phyloP scores from a whole-genome alignment of 2,797 vertebrate species.

The Eulemur rubriventer region DNA sequence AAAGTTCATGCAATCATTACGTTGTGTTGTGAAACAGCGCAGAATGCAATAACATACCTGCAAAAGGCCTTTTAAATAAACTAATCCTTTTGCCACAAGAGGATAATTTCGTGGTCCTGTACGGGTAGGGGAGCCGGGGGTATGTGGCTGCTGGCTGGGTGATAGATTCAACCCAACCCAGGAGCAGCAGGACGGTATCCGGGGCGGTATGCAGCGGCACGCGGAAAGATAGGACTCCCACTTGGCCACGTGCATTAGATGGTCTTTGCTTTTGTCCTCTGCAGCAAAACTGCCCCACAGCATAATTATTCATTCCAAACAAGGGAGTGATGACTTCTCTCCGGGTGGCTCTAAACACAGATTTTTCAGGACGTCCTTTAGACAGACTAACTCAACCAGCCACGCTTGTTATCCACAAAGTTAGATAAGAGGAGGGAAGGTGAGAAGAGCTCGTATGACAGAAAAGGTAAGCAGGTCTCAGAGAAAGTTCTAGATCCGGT shows the following conservation, averaged over 20 bases:
- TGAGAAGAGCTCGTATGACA: not conserved
- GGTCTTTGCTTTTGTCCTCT: not conserved
- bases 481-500: not conserved
- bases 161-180: too few species aligned
- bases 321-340: not conserved
- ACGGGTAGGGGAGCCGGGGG: too few species aligned
- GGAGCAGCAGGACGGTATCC: not conserved
- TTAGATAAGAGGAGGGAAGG: not conserved
- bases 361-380: not conserved
- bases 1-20: not conserved
- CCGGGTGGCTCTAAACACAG: not conserved
- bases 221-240: rapidly evolving
- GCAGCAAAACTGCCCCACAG: not conserved
- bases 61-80: not conserved
- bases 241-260: rapidly evolving
- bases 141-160: not conserved
- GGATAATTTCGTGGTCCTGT: too few species aligned
- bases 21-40: too few species aligned
- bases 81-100: not conserved
- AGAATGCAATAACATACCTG: not conserved
- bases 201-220: rapidly evolving
- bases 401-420: not conserved
- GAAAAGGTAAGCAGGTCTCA: not conserved
- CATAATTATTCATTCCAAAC: not conserved
- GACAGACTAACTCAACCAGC: not conserved